A percentile compares a stretch with the other conserved stretches of the same genome.
phyloP scores from a whole-genome alignment of 2,113 vertebrate species.

The Casuarius casuarius region DNA sequence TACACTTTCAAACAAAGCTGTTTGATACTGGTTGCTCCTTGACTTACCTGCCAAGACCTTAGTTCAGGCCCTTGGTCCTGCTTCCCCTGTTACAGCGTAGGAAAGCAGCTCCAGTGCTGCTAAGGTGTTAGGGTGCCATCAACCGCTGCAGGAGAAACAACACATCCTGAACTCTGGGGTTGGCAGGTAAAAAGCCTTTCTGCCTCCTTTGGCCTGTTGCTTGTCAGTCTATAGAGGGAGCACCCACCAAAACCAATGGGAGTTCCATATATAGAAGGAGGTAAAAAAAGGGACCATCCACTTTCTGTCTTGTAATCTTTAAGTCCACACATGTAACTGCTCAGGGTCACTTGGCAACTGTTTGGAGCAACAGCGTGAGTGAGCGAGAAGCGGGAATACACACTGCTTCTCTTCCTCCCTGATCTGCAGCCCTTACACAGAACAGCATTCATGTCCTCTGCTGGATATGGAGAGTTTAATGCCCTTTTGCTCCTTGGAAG shows the following conservation, averaged over 20 bases:
- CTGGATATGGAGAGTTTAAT: neutral
- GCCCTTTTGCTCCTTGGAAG: neutral
- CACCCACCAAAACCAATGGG: constrained; percentile 48
- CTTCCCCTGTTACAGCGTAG: constrained; percentile 74
- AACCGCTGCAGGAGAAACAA: constrained; percentile 76
- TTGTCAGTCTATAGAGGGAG: constrained; percentile 31
- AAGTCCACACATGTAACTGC: constrained; percentile 56
- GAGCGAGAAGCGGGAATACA: neutral
- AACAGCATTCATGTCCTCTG: neutral
- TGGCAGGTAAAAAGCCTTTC: constrained; percentile 72
- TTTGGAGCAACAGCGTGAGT: neutral
- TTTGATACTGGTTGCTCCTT: constrained; percentile 63
- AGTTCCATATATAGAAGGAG: constrained; percentile 31
- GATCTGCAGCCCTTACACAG: neutral
- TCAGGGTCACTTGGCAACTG: neutral
- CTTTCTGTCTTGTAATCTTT: constrained; percentile 64
- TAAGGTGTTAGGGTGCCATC: constrained; percentile 74
- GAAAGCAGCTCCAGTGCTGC: constrained; percentile 75
- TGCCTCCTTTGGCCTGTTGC: constrained; percentile 41
- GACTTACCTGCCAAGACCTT: constrained; percentile 76
- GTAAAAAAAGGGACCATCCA: neutral
- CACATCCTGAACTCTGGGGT: constrained; percentile 74
- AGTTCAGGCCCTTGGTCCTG: constrained; percentile 75
- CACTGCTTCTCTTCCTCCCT: neutral
- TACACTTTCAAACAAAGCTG: constrained; percentile 57